Evolutionary conservation across 2,888 invertebrate genomes (phyloP), one percentile per base, ranked within the genome.

Genomic region (Branchinecta sandiegonensis): DNA sequence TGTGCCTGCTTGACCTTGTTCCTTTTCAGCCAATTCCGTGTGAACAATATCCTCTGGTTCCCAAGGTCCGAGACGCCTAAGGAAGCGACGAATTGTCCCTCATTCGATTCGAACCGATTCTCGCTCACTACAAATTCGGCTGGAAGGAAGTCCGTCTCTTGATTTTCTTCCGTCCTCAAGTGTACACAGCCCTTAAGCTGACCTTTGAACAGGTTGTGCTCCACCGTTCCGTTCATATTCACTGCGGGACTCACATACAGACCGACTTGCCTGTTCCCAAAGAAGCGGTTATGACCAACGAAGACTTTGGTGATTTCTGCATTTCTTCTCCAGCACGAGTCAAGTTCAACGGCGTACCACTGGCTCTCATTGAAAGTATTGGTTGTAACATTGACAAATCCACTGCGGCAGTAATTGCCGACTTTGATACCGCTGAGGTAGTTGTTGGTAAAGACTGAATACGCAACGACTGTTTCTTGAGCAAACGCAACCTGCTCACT

Each of bases 51-150:
- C 68, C 83, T 84, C 75, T 97, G 96, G 70, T 88, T 85, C 72
- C 90, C 88, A 75, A 92, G 92, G 0, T 94, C 89, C 0, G 92
- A 92, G 0, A 96, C 79, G 0, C 93, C 91, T 47, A 96, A 78
- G 73, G 88, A 91, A 0, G 87, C 89, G 0, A 93, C 93, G 77
- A 90, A 96, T 0, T 87, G 83, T 0, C 96, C 96, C 66, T 83
- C 83, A 77, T 99, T 99, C 65, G 87, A 84, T 74, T 85, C 85
- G 76, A 99, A 96, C 73, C 89, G 87, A 76, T 99, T 99, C 75
- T 91, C 87, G 72, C 87, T 86, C 67, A 95, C 85, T 12, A 84
- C 74, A 65, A 94, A 82, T 73, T 82, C 82, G 0, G 86, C 85
- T 0, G 87, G 86, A 23, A 91, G 78, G 65, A 85, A 80, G 76